These are phyloP conservation scores for Chloroceryle aenea DNA, from an alignment of 2,113 vertebrate species.

Conservation along the genomic window DNA sequence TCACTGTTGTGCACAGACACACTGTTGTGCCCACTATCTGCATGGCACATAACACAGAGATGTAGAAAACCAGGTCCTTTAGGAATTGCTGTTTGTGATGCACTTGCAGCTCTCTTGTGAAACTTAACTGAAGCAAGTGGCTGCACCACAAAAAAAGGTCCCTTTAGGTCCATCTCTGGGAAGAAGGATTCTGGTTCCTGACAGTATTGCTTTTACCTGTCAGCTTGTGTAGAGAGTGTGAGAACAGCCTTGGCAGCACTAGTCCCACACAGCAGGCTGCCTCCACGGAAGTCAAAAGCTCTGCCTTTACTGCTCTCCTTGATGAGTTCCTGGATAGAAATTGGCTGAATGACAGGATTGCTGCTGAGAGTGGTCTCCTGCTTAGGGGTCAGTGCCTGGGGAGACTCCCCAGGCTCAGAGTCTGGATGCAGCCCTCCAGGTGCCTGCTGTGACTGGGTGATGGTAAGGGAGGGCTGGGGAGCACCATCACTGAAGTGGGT, in stretches of 20 bases:
- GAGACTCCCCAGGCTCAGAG: slow-evolving; percentile 68
- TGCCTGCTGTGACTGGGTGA: slow-evolving; percentile 85
- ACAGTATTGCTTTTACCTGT: slow-evolving; percentile 78
- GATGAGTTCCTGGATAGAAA: slow-evolving; percentile 93
- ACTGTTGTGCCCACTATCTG: neutral
- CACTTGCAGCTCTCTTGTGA: neutral
- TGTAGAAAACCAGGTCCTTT: neutral
- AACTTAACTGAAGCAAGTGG: neutral
- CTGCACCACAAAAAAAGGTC: neutral
- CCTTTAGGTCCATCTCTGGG: neutral
- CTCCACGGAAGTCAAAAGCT: slow-evolving; percentile 84
- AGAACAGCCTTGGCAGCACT: slow-evolving; percentile 89
- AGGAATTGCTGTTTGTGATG: neutral
- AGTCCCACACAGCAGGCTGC: slow-evolving; percentile 86
- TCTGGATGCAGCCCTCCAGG: slow-evolving; percentile 55
- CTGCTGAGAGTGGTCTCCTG: slow-evolving; percentile 79
- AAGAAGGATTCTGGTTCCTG: neutral
- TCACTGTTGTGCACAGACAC: neutral
- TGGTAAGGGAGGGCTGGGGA: slow-evolving; percentile 83
- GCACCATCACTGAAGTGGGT: slow-evolving; percentile 91
- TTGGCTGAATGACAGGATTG: slow-evolving; percentile 85
- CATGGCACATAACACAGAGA: neutral
- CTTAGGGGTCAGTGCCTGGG: slow-evolving; percentile 70
- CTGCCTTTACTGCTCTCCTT: slow-evolving; percentile 82
- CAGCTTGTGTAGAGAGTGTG: slow-evolving; percentile 89